These are phyloP conservation scores for Myiagra hebetior DNA, from an alignment of 2,113 vertebrate genomes.

Conservation along the genomic window DNA sequence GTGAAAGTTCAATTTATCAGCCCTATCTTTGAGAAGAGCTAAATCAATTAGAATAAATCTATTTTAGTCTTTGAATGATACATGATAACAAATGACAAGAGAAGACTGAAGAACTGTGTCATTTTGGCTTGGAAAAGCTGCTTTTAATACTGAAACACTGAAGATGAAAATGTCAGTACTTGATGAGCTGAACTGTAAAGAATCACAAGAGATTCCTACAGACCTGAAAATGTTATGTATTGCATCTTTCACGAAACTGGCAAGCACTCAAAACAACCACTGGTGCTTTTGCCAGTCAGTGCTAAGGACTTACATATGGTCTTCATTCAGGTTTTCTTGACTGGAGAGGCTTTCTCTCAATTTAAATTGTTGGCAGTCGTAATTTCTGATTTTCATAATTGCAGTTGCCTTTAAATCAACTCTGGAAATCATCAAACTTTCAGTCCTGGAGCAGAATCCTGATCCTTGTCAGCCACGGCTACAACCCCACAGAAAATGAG, in stretches of 20 bases:
- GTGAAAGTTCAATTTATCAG: not conserved
- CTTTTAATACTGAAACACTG: not conserved
- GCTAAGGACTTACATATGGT: not conserved
- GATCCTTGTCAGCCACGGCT: not conserved
- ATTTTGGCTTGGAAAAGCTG: not conserved
- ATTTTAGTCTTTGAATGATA: not conserved
- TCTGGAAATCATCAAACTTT: not conserved
- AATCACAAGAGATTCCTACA: not conserved
- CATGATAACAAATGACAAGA: not conserved
- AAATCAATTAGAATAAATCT: not conserved
- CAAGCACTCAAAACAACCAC: not conserved
- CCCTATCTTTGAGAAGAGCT: not conserved
- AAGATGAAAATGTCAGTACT: not conserved
- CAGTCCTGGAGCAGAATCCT: not conserved
- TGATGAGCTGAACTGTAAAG: not conserved
- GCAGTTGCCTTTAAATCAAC: not conserved
- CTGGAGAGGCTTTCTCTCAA: not conserved
- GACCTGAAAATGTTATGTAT: not conserved
- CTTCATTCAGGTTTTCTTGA: not conserved
- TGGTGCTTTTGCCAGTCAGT: not conserved
- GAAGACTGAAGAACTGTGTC: not conserved
- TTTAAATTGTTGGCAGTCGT: not conserved
- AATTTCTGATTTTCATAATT: constrained; percentile 10
- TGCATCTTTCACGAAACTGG: not conserved
- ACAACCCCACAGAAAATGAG: not conserved